Evolutionary conservation across 2,888 invertebrate genomes (phyloP), one percentile per base, ranked within the genome.

Genomic region (Cerastoderma edule): DNA sequence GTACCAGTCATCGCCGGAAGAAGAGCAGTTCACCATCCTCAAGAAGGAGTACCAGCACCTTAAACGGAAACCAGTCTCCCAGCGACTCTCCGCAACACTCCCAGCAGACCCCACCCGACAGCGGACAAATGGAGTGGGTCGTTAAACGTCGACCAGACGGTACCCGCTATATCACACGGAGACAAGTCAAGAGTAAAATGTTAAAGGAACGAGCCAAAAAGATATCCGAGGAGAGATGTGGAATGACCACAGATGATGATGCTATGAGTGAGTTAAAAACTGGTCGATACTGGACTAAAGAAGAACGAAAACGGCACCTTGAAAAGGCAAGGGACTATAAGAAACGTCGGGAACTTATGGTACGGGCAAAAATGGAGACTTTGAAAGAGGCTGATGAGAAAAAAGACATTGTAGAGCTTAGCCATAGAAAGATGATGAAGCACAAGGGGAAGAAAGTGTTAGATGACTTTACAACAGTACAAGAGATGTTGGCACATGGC

Each of bases 131-230:
- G 92, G 93, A 94, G 80, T 96, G 96, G 96, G 96, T 96, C 87
- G 96, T 96, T 10, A 96, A 96, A 90, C 93, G 95, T 32, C 93
- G 96, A 39, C 95, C 96, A 3, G 96, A 96, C 88, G 96, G 96
- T 4, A 95, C 95, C 0, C 94, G 96, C 56, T 96, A 96, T 89
- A 96, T 96, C 82, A 95, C 96, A 0, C 94, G 95, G 54, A 93
- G 96, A 39, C 96, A 96, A 0, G 94, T 95, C 0, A 93, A 95
- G 60, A 95, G 94, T 90, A 94, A 95, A 71, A 93, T 96, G 28
- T 92, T 96, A 64, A 95, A 95, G 84, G 95, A 96, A 85, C 93
- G 96, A 54, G 95, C 95, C 2, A 93, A 95, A 73, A 95, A 95
- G 87, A 94, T 96, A 76, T 94, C 94, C 35, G 95, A 95, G 85